phyloP scores from a whole-genome alignment of 2,888 invertebrate genomes.

The Trachelus iudaicus region DNA sequence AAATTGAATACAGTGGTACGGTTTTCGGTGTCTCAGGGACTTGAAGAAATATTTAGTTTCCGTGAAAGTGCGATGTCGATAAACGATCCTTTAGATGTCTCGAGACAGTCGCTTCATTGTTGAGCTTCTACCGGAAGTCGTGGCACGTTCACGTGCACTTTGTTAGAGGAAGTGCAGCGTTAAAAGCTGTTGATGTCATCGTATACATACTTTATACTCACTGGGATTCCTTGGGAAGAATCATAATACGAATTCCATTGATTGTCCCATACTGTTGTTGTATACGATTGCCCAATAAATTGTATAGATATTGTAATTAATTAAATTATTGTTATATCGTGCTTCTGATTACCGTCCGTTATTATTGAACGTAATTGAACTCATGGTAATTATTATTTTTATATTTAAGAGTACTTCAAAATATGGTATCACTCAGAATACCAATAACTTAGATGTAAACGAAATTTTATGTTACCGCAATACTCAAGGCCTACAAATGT shows the following conservation, averaged over 20 bases:
- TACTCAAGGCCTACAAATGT: background rate
- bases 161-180: background rate
- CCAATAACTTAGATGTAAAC: no score
- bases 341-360: no score
- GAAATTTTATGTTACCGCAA: background rate
- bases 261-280: background rate
- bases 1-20: background rate
- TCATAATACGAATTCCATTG: background rate
- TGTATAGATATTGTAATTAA: no score
- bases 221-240: background rate
- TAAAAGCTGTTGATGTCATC: background rate
- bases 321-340: no score
- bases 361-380: no score
- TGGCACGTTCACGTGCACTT: background rate
- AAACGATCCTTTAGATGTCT: background rate
- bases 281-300: no score
- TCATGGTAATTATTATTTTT: no score
- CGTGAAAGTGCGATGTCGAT: background rate
- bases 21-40: background rate
- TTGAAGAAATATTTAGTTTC: background rate
- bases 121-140: background rate
- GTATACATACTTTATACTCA: background rate
- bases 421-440: no score
- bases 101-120: background rate
- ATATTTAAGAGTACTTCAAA: no score